A percentile compares a stretch with the other conserved stretches of the same genome.
Conservation (phyloP, 2,888 invertebrate genomes). For the Atherix ibis region DNA sequence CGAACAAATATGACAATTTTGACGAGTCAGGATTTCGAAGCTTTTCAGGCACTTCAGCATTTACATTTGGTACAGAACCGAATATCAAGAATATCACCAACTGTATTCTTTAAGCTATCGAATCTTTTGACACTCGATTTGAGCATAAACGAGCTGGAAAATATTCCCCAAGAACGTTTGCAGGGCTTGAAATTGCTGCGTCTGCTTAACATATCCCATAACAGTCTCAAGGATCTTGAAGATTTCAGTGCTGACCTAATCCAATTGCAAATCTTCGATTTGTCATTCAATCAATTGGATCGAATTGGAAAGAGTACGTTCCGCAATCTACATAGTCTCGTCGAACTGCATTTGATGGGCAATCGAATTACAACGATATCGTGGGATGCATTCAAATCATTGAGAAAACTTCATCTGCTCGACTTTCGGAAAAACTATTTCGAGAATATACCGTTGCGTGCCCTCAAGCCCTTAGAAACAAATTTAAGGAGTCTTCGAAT, state of each 20-base stretch:
- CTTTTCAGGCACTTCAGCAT: slow-evolving; percentile 61
- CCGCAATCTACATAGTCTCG: slow-evolving; percentile 56
- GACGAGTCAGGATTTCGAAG: slow-evolving; percentile 71
- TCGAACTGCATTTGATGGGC: slow-evolving; percentile 61
- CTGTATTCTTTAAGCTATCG: slow-evolving; percentile 63
- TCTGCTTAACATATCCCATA: slow-evolving; percentile 67
- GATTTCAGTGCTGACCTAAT: slow-evolving; percentile 65
- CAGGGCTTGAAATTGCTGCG: slow-evolving; percentile 59
- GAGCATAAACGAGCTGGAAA: slow-evolving; percentile 66
- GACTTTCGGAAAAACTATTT: slow-evolving; percentile 74
- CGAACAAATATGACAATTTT: slow-evolving; percentile 67
- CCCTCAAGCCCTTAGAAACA: slow-evolving; percentile 63
- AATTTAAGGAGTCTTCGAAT: slow-evolving; percentile 61
- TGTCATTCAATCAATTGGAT: slow-evolving; percentile 70
- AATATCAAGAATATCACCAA: slow-evolving; percentile 65
- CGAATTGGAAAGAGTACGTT: slow-evolving; percentile 62
- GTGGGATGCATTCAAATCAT: slow-evolving; percentile 57
- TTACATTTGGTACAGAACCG: slow-evolving; percentile 57
- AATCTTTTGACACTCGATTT: slow-evolving; percentile 64
- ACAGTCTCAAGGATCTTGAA: slow-evolving; percentile 63
- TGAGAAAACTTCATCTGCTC: slow-evolving; percentile 57
- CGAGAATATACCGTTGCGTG: slow-evolving; percentile 61
- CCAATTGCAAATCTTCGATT: slow-evolving; percentile 60
- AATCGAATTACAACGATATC: slow-evolving; percentile 70
- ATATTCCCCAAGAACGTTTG: slow-evolving; percentile 69